Base-by-base conservation (phyloP, 2,888 invertebrate genomes). In the Phania funesta region DNA sequence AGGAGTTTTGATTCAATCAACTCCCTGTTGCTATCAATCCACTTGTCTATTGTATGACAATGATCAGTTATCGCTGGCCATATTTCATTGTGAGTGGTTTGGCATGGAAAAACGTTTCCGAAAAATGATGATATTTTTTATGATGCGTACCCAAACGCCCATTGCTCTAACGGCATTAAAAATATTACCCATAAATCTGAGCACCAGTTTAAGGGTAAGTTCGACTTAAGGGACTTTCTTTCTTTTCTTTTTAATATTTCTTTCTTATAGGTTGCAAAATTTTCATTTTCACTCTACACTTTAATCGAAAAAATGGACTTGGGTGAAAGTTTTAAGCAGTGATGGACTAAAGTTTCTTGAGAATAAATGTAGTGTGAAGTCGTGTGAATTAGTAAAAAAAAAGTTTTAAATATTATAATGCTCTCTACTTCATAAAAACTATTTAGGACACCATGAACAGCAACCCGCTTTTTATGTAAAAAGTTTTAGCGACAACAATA, bases 121-220 rank as follows among this genome's bases (percentile, higher is more conserved):
- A 1, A 81, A 80, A 70, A 68, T 84, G 67, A 35, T 85, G 8
- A 62, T 85, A 22, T 84, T 84, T 35, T 84, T 82, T 22, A 84
- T 84, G 82, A 78, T 84, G 71, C 78, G 75, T 38, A 35, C 83
- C 3, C 78, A 83, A 22, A 52, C 16, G 7, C 73, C 78, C 0
- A 56, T 85, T 56, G 64, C 62, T 7, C 29, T 85, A 1, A 83
- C 58, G 7, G 84, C 84, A n/a, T 54, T 83, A 22, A 85, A 85
- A 77, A 9, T 85, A 18, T 83, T 85, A 71, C 84, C 85, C 16
- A 84, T 85, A 20, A 84, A 79, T 3, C 44, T 85, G 41, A 83
- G 74, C 13, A 85, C 84, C 26, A 85, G 84, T 74, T 22, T 86
- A 6, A 70, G 78, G 18, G 86, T 85, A 75, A 85, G 84, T 83